A percentile compares a stretch with the other conserved stretches of the same genome.
Evolutionary conservation across 2,797 vertebrate genomes (phyloP).

Genomic region (Miichthys miiuy): DNA sequence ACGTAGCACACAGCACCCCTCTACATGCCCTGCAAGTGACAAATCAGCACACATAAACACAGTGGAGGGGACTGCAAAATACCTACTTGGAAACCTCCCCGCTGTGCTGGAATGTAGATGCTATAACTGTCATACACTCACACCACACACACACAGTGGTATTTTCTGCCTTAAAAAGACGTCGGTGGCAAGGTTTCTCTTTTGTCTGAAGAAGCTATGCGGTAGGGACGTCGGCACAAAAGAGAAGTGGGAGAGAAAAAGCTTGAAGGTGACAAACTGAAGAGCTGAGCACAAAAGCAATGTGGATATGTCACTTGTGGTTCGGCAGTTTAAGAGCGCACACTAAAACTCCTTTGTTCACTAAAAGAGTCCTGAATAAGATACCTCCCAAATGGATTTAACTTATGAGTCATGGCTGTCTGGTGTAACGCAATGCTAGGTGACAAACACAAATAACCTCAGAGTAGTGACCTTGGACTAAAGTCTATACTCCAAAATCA

Average conservation of each 20-base stretch:
- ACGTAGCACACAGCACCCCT: constrained; percentile 74
- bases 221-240: constrained; percentile 68
- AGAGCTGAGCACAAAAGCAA: constrained; percentile 76
- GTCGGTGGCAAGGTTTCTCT: constrained; percentile 65
- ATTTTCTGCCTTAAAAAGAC: constrained; percentile 59
- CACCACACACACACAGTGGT: constrained; percentile 49
- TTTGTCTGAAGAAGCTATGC: constrained; percentile 71
- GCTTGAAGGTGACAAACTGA: constrained; percentile 77
- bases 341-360: constrained; percentile 69
- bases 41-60: constrained; percentile 40
- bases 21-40: constrained; percentile 33
- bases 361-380: constrained; percentile 37
- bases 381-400: constrained; percentile 53
- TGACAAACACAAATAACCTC: constrained; percentile 30
- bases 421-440: constrained; percentile 8
- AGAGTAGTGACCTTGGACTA: not conserved
- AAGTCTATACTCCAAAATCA: constrained; percentile 16
- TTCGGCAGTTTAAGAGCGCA: constrained; percentile 55
- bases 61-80: constrained; percentile 33
- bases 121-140: constrained; percentile 68
- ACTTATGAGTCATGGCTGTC: constrained; percentile 48
- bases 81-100: constrained; percentile 77
- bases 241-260: constrained; percentile 65
- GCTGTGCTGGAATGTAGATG: constrained; percentile 80
- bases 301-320: constrained; percentile 57